A percentile compares a stretch with the other conserved stretches of the same genome.
Evolutionary conservation across 2,113 vertebrate genomes (phyloP).

Genomic region (Erythrolamprus reginae): DNA sequence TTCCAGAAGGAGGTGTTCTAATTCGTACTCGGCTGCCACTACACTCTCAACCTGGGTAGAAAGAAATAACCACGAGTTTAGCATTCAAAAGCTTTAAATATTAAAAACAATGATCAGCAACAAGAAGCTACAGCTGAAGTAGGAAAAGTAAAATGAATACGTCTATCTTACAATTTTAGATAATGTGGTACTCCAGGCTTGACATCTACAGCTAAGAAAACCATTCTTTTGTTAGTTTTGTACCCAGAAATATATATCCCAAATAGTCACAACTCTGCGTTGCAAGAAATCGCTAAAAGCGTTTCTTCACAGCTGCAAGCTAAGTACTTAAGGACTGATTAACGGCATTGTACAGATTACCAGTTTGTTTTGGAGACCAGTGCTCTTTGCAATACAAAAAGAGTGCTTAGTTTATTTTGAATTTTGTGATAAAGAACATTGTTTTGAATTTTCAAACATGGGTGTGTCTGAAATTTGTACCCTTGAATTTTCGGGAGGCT

Average conservation of each 20-base stretch:
- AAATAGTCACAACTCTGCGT: neutral
- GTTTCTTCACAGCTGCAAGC: no score
- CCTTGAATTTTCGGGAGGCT: no score
- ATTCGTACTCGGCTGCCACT: conserved; percentile 89
- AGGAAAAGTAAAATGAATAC: neutral
- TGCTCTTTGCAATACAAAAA: no score
- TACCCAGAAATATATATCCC: neutral
- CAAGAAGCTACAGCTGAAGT: neutral
- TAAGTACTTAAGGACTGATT: no score
- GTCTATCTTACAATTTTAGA: neutral
- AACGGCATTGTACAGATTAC: no score
- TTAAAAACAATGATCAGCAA: neutral
- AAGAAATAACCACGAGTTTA: neutral
- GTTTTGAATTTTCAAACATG: no score
- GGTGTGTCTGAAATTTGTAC: no score
- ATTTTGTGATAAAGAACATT: no score
- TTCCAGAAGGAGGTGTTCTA: conserved; percentile 92
- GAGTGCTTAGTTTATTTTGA: no score
- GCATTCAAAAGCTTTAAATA: neutral
- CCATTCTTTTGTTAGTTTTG: neutral
- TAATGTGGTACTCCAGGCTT: neutral
- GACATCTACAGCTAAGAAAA: neutral
- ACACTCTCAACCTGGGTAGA: conserved; percentile 83
- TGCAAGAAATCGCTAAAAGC: neutral
- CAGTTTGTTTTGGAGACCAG: no score